These are phyloP conservation scores for Sus cebifrons DNA, from an alignment of 2,797 vertebrate species.

Conservation along the genomic window DNA sequence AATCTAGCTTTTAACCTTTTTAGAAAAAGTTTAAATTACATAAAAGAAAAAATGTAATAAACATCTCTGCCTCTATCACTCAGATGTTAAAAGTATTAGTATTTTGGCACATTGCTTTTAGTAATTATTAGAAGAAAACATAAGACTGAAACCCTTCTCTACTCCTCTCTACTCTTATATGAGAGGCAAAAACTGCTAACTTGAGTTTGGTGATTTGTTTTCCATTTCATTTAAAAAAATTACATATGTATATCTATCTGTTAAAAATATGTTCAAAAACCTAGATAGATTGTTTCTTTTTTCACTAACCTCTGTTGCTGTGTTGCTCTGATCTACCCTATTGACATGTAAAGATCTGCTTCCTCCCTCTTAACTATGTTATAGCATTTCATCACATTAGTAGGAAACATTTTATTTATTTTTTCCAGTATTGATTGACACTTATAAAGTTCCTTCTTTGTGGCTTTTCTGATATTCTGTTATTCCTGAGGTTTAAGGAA, in stretches of 20 bases:
- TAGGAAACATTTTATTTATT: conserved; percentile 25
- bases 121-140: neutral
- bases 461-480: neutral
- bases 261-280: neutral
- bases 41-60: neutral
- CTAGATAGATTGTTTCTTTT: neutral
- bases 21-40: neutral
- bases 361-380: neutral
- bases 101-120: conserved; percentile 1
- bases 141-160: neutral
- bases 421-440: neutral
- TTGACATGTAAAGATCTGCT: neutral
- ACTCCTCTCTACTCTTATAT: neutral
- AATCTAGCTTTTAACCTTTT: neutral
- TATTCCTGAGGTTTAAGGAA: conserved; percentile 40
- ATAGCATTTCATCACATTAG: neutral
- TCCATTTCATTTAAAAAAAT: neutral
- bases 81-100: neutral
- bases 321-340: neutral
- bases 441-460: neutral
- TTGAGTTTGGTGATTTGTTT: neutral
- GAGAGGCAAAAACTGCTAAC: neutral
- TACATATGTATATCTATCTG: neutral
- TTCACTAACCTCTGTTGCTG: neutral
- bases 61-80: neutral